Percentiles rank a stretch among this genome's conserved stretches.
Conservation (phyloP, 1,140 invertebrate genomes). For the Copidosoma floridanum region DNA sequence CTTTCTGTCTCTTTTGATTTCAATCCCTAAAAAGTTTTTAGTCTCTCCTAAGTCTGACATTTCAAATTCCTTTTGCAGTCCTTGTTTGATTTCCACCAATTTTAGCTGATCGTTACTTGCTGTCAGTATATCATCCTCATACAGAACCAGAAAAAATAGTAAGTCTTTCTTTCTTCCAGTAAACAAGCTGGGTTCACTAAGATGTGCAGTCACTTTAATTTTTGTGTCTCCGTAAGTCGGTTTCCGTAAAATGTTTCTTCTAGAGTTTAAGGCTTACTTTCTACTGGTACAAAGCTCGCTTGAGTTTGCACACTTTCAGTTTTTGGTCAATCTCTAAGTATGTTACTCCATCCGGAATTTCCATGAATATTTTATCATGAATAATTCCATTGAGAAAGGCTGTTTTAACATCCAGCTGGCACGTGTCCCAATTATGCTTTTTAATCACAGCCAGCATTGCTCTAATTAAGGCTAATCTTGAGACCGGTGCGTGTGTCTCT, state of each 20-base stretch:
- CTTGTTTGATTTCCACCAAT: constrained; percentile 6
- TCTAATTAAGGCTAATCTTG: constrained; percentile 20
- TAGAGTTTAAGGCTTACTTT: constrained; percentile 37
- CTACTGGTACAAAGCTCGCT: constrained; percentile 40
- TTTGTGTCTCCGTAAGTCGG: constrained; percentile 9
- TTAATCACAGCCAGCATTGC: constrained; percentile 21
- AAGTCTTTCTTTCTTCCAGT: constrained; percentile 9
- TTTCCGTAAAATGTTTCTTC: constrained; percentile 30
- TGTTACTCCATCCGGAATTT: too few relatives aligned
- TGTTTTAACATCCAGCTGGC: constrained; percentile 46
- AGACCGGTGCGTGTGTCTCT: constrained; percentile 21
- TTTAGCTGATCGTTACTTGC: constrained; percentile 11
- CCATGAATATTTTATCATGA: too few relatives aligned
- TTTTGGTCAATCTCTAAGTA: constrained; percentile 39
- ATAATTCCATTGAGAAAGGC: constrained; percentile 43
- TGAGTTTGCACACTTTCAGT: constrained; percentile 28
- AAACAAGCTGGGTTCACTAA: constrained; percentile 38
- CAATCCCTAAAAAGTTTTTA: constrained; percentile 6
- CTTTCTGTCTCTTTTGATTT: too few relatives aligned
- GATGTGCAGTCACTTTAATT: too few relatives aligned
- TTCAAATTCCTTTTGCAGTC: constrained; percentile 10
- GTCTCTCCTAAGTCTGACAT: constrained; percentile 8
- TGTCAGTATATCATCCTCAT: constrained; percentile 23
- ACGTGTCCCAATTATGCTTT: constrained; percentile 29
- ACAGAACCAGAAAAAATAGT: constrained; percentile 10